Conservation (phyloP, 2,113 vertebrate genomes). For the Psittacula cyanocephala region DNA sequence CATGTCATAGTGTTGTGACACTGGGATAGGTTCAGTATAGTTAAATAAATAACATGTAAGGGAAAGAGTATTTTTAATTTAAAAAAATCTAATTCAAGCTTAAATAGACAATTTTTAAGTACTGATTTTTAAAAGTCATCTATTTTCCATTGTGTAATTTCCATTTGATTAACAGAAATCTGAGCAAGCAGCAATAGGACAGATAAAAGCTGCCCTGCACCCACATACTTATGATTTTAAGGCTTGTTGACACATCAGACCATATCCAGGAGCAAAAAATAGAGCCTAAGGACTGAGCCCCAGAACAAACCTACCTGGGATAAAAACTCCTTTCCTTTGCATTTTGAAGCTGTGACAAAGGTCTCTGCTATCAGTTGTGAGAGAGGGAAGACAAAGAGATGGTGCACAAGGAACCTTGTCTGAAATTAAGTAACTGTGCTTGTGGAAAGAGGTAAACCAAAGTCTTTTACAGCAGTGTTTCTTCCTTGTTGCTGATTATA, state of each 20-base stretch:
- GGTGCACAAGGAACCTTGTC: background rate
- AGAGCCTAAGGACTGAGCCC: background rate
- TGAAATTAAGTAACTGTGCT: background rate
- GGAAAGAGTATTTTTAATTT: background rate
- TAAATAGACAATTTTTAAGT: background rate
- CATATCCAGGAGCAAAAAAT: background rate
- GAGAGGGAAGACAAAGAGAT: background rate
- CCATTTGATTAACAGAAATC: background rate
- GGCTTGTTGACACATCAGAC: background rate
- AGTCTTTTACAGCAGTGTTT: background rate
- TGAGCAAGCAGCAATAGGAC: fast-evolving
- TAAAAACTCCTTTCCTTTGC: background rate
- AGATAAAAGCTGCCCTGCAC: background rate
- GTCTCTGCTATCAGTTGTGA: background rate
- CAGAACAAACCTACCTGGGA: background rate
- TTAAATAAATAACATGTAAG: background rate
- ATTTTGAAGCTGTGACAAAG: background rate
- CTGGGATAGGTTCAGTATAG: background rate
- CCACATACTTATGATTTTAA: background rate
- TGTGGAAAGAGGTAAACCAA: background rate
- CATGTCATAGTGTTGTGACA: background rate
- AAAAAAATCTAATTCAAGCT: background rate
- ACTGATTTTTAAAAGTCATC: background rate
- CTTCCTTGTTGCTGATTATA: background rate
- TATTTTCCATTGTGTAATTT: background rate